phyloP scores from a whole-genome alignment of 2,113 vertebrate species.

The Eudyptes chrysolophus region DNA sequence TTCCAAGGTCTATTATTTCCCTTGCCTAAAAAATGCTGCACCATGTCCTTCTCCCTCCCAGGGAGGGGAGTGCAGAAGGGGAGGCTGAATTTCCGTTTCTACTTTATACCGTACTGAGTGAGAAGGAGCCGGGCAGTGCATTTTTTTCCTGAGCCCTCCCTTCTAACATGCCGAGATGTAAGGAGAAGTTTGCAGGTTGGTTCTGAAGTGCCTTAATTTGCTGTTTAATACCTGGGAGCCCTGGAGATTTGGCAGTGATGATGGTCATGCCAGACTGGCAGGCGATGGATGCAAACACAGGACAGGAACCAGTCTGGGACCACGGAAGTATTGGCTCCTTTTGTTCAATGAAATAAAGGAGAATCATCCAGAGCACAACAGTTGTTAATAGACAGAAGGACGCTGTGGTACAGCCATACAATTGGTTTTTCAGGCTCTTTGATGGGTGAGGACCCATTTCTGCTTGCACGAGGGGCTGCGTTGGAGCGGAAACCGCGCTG shows the following conservation, averaged over 20 bases:
- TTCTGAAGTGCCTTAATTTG: neutral
- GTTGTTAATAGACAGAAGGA: neutral
- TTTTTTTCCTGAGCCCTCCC: neutral
- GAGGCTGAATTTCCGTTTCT: neutral
- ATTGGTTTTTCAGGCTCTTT: neutral
- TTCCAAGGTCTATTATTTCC: neutral
- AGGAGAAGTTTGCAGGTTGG: neutral
- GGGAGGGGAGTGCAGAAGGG: neutral
- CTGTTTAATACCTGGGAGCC: neutral
- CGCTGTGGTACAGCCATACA: fast-evolving
- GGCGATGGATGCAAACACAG: neutral
- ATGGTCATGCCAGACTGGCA: no score
- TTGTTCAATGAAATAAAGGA: neutral
- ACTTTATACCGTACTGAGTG: neutral
- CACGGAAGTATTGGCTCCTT: neutral
- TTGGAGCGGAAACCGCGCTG: neutral
- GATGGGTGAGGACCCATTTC: neutral
- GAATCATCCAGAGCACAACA: neutral
- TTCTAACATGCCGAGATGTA: neutral
- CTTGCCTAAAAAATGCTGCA: neutral
- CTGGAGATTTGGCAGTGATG: neutral
- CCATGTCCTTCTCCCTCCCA: fast-evolving
- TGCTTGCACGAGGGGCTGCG: fast-evolving
- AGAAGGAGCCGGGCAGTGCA: neutral
- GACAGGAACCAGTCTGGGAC: neutral